These are phyloP conservation scores for Huso huso DNA, from an alignment of 2,797 vertebrate genomes.

Conservation along the genomic window DNA sequence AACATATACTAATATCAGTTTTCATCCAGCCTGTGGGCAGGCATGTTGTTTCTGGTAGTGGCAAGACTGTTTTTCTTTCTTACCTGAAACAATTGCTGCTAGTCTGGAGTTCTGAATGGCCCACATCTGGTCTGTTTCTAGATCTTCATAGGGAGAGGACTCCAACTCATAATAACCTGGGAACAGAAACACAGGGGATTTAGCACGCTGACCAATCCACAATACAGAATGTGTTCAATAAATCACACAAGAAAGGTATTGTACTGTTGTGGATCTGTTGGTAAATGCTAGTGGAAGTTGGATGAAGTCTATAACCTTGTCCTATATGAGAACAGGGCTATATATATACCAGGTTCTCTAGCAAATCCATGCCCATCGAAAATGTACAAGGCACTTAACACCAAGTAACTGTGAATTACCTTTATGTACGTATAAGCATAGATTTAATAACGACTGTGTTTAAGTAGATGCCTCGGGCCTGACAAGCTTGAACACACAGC, in stretches of 20 bases:
- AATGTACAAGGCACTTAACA: too few species aligned
- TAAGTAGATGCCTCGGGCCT: too few species aligned
- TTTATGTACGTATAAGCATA: too few species aligned
- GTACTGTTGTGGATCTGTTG: slow-evolving; percentile 48
- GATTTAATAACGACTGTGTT: too few species aligned
- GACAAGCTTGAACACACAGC: too few species aligned
- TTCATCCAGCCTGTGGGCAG: not conserved
- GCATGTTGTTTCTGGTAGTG: too few species aligned
- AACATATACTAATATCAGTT: not conserved
- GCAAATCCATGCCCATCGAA: too few species aligned
- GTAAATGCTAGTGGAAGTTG: slow-evolving; percentile 31
- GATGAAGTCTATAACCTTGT: too few species aligned
- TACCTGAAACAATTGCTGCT: slow-evolving; percentile 74
- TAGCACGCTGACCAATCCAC: not conserved
- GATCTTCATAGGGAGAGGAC: slow-evolving; percentile 78
- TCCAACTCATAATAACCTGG: slow-evolving; percentile 76
- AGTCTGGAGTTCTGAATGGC: slow-evolving; percentile 68
- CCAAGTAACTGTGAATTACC: too few species aligned
- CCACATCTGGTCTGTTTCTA: slow-evolving; percentile 61
- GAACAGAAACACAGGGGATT: slow-evolving; percentile 12
- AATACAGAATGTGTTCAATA: slow-evolving; percentile 20
- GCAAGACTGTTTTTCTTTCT: too few species aligned
- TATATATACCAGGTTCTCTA: slow-evolving; percentile 34
- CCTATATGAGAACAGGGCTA: slow-evolving; percentile 21
- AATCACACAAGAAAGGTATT: slow-evolving; percentile 37